phyloP scores from a whole-genome alignment of 1,140 invertebrate species.

The Pogonognathellus flavescens region DNA sequence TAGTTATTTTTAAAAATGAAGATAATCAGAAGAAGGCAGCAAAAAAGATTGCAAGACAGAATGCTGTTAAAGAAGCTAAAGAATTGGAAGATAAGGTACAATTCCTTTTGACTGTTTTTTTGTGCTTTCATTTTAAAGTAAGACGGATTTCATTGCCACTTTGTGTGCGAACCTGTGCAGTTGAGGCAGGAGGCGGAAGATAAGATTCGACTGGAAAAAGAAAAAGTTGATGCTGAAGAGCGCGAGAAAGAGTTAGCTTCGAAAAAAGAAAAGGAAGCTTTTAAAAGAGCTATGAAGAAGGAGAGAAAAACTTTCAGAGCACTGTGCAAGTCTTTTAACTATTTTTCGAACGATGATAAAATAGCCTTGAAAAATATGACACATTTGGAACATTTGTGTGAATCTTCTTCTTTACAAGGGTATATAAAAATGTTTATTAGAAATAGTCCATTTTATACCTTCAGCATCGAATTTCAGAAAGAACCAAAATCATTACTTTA shows the following conservation, averaged over 20 bases:
- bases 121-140: background rate
- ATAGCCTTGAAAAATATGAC: conserved; percentile 88
- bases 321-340: conserved; percentile 88
- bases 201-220: conserved; percentile 79
- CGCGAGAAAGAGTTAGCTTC: conserved; percentile 83
- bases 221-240: conserved; percentile 85
- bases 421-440: conserved; percentile 60
- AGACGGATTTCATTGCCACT: background rate
- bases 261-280: conserved; percentile 87
- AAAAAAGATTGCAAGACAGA: conserved; percentile 89
- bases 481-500: conserved; percentile 67
- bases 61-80: conserved; percentile 85
- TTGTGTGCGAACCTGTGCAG: conserved; percentile 13
- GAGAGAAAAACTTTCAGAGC: conserved; percentile 89
- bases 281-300: conserved; percentile 86
- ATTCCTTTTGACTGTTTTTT: background rate
- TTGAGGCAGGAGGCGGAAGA: conserved; percentile 76
- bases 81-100: conserved; percentile 83
- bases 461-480: too few species aligned
- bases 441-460: background rate
- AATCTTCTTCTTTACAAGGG: conserved; percentile 76
- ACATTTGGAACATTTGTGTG: conserved; percentile 90
- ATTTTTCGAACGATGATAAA: conserved; percentile 80
- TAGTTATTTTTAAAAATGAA: conserved; percentile 92
- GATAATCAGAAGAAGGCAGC: conserved; percentile 93